Percentiles rank a stretch among this genome's conserved stretches.
Evolutionary conservation across 2,888 invertebrate species (phyloP).

Genomic region (Camponotus fellah): DNA sequence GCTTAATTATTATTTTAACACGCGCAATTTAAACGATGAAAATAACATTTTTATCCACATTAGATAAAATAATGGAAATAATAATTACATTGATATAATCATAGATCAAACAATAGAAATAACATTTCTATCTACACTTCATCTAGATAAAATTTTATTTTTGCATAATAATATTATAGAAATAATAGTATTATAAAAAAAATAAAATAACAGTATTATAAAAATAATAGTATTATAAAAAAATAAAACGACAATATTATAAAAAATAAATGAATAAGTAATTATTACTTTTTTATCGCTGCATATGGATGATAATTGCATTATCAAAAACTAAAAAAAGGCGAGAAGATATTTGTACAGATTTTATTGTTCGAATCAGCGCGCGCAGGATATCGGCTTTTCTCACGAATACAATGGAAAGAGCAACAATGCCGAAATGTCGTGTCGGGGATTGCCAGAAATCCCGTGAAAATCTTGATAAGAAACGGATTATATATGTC

Average conservation of each 20-base stretch:
- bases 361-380: conserved; percentile 46
- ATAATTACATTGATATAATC: too few species aligned
- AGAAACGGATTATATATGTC: conserved; percentile 62
- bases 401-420: conserved; percentile 41
- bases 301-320: neutral
- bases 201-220: too few species aligned
- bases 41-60: neutral
- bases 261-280: neutral
- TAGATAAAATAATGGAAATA: neutral
- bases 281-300: neutral
- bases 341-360: conserved; percentile 35
- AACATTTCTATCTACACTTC: neutral
- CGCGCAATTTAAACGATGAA: too few species aligned
- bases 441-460: conserved; percentile 55
- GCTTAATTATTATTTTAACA: neutral
- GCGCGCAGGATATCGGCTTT: conserved; percentile 28
- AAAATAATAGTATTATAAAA: too few species aligned
- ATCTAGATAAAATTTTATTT: neutral
- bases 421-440: conserved; percentile 37
- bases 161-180: neutral
- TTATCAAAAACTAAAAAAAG: neutral
- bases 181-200: too few species aligned
- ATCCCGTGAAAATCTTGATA: conserved; percentile 69
- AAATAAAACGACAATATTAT: too few species aligned
- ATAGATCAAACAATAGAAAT: neutral